Conservation (phyloP, 2,888 invertebrate species). For the Drosophila meridionalis region DNA sequence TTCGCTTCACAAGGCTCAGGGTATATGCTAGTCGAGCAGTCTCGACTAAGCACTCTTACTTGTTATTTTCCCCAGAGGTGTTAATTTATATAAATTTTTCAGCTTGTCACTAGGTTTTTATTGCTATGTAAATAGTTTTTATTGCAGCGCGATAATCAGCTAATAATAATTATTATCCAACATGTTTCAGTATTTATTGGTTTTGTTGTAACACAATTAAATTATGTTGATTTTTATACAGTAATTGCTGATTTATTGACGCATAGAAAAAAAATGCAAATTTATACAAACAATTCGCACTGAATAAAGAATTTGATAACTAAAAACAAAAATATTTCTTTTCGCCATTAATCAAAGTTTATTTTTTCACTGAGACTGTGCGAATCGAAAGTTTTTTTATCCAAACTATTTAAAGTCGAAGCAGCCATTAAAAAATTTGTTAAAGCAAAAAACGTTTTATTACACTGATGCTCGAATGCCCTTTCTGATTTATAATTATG, state of each 20-base stretch:
- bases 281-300: constrained; percentile 12
- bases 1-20: no score
- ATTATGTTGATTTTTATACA: constrained; percentile 68
- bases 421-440: neutral
- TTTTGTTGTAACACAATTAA: constrained; percentile 47
- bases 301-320: constrained; percentile 23
- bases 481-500: neutral
- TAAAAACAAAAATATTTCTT: constrained; percentile 26
- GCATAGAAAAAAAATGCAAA: constrained; percentile 12
- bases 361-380: constrained; percentile 26
- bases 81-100: constrained; percentile 55
- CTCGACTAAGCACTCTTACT: no score
- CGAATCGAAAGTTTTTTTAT: constrained; percentile 24
- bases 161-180: constrained; percentile 32
- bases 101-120: constrained; percentile 13
- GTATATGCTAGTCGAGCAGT: no score
- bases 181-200: constrained; percentile 36
- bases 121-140: constrained; percentile 8
- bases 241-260: constrained; percentile 65
- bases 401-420: constrained; percentile 16
- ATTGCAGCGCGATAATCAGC: constrained; percentile 18
- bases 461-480: neutral
- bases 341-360: constrained; percentile 28
- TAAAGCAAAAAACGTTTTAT: neutral
- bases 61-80: constrained; percentile 35